Conservation (phyloP, 1,140 invertebrate genomes). For the Eciton burchellii region DNA sequence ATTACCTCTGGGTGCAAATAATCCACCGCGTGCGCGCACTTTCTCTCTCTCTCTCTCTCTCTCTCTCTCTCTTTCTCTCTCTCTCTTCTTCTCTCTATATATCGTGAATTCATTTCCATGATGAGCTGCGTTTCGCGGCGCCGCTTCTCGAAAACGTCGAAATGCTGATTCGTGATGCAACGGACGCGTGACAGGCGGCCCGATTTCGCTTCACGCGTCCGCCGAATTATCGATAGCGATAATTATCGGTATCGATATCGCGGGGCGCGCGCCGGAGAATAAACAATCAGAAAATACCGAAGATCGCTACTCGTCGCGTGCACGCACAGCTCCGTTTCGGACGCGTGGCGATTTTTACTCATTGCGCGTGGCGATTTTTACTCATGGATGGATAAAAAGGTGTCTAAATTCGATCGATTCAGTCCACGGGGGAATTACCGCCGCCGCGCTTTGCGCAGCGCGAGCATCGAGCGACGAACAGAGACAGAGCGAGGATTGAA, state of each 20-base stretch:
- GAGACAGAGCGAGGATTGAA: too few relatives aligned
- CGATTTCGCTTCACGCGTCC: neutral
- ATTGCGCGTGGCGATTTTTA: too few relatives aligned
- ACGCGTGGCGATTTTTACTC: too few relatives aligned
- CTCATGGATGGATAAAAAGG: too few relatives aligned
- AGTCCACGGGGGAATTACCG: neutral
- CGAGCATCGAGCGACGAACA: neutral
- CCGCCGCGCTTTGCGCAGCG: neutral
- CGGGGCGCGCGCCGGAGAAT: neutral
- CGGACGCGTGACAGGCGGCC: neutral
- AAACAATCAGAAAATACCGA: too few relatives aligned
- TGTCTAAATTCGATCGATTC: neutral
- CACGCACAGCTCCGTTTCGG: too few relatives aligned
- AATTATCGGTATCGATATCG: neutral
- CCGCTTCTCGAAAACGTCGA: conserved; percentile 24
- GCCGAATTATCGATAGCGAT: neutral
- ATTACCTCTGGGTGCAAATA: conserved; percentile 43
- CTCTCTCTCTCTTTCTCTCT: too few relatives aligned
- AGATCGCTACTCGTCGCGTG: too few relatives aligned
- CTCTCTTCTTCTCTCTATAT: neutral
- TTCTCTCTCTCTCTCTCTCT: too few relatives aligned
- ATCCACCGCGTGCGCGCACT: conserved; percentile 1
- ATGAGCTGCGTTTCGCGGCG: conserved; percentile 26
- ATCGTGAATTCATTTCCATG: conserved; percentile 43
- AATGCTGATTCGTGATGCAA: conserved; percentile 9